Base-by-base conservation (phyloP, 2,888 invertebrate species). In the Homarus gammarus region DNA sequence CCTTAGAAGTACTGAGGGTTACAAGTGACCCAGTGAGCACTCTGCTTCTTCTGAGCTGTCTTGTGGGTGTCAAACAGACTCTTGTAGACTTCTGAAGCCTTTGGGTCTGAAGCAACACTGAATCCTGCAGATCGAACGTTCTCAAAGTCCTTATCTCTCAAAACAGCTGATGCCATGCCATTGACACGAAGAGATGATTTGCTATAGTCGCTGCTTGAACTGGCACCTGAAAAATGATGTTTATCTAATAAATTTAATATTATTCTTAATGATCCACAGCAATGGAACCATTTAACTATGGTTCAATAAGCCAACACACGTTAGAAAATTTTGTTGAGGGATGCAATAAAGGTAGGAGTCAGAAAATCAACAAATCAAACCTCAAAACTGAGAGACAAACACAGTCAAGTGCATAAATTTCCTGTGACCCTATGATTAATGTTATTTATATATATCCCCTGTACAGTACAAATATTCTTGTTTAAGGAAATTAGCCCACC, bases 21-120 rank as follows among this genome's bases (percentile, higher is more conserved):
- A 93, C 98, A 99, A 0, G 99, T 99, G 86, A 99, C 96, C 99
- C 99, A 99, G 94, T 99, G 99, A 1, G 98, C 98, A 92, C 97
- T 96, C 73, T 96, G 95, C 94, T 99, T 98, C 84, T 97, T 96
- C 93, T 97, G 95, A 87, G 99, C 99, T 85, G 96, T 96, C 93
- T 97, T 95, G 93, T 98, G 98, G 12, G 97, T 96, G 0, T 99
- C 99, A 93, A 99, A 99, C 83, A 99, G 94, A 1, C 99, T 99
- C 94, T 99, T 99, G 93, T 97, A 98, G 0, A 98, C 98, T 94
- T 97, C 97, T 90, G 97, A 97, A 6, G 96, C 97, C 93, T 96
- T 97, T 0, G 98, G 97, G 94, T 99, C 99, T 90, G 97, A 96
- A 0, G 98, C 92, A 8, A 92, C 90, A 64, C 90, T 92, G 70